Percentiles rank a stretch among this genome's conserved stretches.
phyloP scores from a whole-genome alignment of 2,888 invertebrate species.

The Psylliodes chrysocephalus region DNA sequence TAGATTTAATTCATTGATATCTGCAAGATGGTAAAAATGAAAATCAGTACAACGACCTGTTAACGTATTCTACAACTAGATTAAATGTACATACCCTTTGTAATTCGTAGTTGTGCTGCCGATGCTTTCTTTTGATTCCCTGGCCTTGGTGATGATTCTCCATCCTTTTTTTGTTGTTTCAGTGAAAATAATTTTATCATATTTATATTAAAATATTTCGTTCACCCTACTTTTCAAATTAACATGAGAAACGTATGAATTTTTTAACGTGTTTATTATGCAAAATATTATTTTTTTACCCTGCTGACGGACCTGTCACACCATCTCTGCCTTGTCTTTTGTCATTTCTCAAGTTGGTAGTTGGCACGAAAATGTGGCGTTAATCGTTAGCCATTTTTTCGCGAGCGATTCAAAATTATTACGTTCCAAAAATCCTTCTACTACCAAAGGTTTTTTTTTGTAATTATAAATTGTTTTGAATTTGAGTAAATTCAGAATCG shows the following conservation, averaged over 20 bases:
- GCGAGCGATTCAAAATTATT: no score
- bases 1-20: constrained; percentile 96
- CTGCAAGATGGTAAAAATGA: constrained; percentile 69
- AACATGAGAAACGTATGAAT: constrained; percentile 40
- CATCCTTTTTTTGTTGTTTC: constrained; percentile 99
- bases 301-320: constrained; percentile 13
- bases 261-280: constrained; percentile 39
- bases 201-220: constrained; percentile 52
- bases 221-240: constrained; percentile 23
- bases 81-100: constrained; percentile 81
- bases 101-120: constrained; percentile 95
- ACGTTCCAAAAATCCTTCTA: no score
- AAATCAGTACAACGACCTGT: background rate
- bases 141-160: constrained; percentile 80
- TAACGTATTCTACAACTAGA: background rate
- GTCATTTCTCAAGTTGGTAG: background rate
- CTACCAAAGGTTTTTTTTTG: no score
- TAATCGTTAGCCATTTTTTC: background rate
- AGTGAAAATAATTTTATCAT: constrained; percentile 99
- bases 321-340: background rate
- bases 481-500: no score
- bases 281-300: constrained; percentile 34
- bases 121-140: constrained; percentile 92
- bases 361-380: background rate
- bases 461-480: no score